Base-by-base conservation (phyloP, 1,140 invertebrate species). In the Latrodectus geometricus region DNA sequence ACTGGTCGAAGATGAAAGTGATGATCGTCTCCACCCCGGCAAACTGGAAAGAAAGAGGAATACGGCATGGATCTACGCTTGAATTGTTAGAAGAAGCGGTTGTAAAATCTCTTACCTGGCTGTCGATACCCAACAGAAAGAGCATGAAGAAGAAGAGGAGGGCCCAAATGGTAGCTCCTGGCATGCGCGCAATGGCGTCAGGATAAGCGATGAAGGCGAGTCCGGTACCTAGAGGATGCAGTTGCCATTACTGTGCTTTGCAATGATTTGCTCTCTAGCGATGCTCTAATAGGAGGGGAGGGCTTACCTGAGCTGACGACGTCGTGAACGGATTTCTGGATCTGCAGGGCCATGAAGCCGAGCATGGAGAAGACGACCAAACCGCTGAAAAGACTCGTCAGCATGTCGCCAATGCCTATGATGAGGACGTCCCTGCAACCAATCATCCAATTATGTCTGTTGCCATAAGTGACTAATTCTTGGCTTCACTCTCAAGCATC, bases 321-420 rank as follows among this genome's bases (percentile, higher is more conserved):
- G 90, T 98, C 96, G 65, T 94, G 95, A 0, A 99, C 96, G 0
- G 95, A 95, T 89, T 96, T 94, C 89, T 96, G 94, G 90, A 98
- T 96, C 89, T 97, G 95, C 49, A 90, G 87, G 21, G 94, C 93
- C 89, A 94, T 92, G 89, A 94, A 93, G 56, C 94, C 94, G 82
- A 94, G 89, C 87, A 94, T 94, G 0, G 93, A 92, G 89, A 94
- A 94, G 0, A 94, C 94, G 14, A 94, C 93, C 76, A 92, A 91
- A 54, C 94, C 94, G 50, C 93, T 93, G 84, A 94, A 90, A 7
- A 94, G 88, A 70, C 93, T 93, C 9, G 94, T 94, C 50, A 94
- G 88, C 5, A 94, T 94, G 90, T 94, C 94, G n/a, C 94, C 92
- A 50, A 94, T 89, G 86, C 94, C 94, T 9, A 94, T 94, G 66